A percentile compares a stretch with the other conserved stretches of the same genome.
Evolutionary conservation across 2,113 vertebrate species (phyloP).

Genomic region (Fulmarus glacialis): DNA sequence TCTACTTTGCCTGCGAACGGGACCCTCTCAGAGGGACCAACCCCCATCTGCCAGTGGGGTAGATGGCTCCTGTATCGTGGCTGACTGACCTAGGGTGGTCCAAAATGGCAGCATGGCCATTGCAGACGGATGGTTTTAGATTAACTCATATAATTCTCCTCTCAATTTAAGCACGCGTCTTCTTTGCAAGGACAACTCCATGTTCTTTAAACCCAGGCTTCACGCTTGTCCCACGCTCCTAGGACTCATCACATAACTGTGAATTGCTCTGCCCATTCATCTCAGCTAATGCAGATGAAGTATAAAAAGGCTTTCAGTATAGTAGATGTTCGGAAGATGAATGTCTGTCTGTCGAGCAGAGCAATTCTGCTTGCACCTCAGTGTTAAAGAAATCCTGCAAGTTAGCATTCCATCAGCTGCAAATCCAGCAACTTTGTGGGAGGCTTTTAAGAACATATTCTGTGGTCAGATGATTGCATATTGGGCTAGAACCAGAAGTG

Average conservation of each 20-base stretch:
- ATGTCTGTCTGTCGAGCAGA: not conserved
- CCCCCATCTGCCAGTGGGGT: not conserved
- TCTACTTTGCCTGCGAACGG: not conserved
- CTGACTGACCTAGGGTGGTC: not conserved
- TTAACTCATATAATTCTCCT: not conserved
- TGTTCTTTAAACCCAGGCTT: not conserved
- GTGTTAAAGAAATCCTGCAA: conserved; percentile 61
- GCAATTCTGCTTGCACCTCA: conserved; percentile 21
- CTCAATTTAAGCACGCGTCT: not conserved
- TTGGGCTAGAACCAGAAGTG: conserved; percentile 45
- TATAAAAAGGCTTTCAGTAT: conserved; percentile 23
- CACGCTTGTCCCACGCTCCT: not conserved
- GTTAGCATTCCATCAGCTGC: conserved; percentile 49
- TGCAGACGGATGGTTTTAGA: not conserved
- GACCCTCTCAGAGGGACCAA: not conserved
- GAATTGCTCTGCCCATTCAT: not conserved
- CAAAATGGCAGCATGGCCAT: not conserved
- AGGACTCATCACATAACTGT: not conserved
- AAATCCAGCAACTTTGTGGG: conserved; percentile 33
- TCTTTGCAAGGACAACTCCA: not conserved
- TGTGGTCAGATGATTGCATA: conserved; percentile 48
- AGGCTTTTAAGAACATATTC: conserved; percentile 47
- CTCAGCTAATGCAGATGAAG: not conserved
- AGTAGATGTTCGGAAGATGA: not conserved
- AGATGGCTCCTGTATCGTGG: rapidly evolving